phyloP scores from a whole-genome alignment of 2,113 vertebrate genomes.

The Sceloporus undulatus region DNA sequence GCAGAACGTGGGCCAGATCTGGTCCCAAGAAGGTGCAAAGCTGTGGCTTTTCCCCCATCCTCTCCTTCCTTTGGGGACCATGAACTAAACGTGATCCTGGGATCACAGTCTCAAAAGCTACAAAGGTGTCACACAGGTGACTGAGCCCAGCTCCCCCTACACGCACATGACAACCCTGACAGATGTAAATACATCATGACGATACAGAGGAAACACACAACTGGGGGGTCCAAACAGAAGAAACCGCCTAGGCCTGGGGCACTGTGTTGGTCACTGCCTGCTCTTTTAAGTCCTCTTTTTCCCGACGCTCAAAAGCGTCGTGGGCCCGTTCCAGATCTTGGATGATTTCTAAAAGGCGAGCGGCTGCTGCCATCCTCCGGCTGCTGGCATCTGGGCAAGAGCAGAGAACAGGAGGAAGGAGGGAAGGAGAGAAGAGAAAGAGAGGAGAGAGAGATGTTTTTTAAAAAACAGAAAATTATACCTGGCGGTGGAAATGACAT shows the following conservation, averaged over 20 bases:
- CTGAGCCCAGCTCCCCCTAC: neutral
- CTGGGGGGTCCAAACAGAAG: neutral
- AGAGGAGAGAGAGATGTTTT: neutral
- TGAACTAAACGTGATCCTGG: neutral
- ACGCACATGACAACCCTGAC: neutral
- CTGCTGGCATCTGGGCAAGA: conserved; percentile 25
- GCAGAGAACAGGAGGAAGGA: neutral
- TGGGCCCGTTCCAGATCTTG: conserved; percentile 85
- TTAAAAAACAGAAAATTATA: neutral
- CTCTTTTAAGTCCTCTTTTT: conserved; percentile 39
- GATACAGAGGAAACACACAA: neutral
- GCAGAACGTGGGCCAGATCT: neutral
- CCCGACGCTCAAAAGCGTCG: conserved; percentile 78
- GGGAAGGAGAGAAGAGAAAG: neutral
- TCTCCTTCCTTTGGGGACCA: neutral
- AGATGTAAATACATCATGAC: neutral
- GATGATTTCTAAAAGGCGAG: conserved; percentile 80
- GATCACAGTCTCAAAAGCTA: neutral
- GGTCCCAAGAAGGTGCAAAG: no score
- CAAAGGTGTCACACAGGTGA: neutral
- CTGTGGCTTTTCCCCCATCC: neutral
- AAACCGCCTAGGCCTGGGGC: conserved; percentile 61
- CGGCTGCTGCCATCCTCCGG: conserved; percentile 60
- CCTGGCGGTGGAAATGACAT: neutral
- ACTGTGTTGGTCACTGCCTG: conserved; percentile 49